Evolutionary conservation across 2,888 invertebrate species (phyloP).

Genomic region (Drepana falcataria): DNA sequence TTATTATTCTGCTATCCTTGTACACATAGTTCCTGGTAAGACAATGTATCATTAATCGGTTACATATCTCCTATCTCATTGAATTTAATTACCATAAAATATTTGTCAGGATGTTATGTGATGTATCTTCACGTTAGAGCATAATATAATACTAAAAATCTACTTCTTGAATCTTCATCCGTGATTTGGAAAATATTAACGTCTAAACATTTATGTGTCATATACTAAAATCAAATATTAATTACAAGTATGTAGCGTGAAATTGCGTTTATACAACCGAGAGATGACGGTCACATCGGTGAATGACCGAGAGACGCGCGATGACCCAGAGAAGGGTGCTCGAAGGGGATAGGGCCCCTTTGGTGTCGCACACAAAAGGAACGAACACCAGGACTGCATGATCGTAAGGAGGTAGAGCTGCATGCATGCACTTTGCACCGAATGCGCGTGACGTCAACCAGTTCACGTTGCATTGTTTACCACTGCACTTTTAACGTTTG

Average conservation of each 20-base stretch:
- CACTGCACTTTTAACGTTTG: slow-evolving; percentile 51
- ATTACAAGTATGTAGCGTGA: too few relatives aligned
- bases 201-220: too few relatives aligned
- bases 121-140: too few relatives aligned
- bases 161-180: too few relatives aligned
- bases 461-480: slow-evolving; percentile 68
- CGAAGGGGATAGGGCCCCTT: slow-evolving; percentile 78
- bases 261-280: slow-evolving; percentile 19
- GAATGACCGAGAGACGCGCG: slow-evolving; percentile 62
- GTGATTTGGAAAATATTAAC: too few relatives aligned
- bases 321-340: slow-evolving; percentile 76
- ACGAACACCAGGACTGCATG: slow-evolving; percentile 69
- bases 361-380: slow-evolving; percentile 74
- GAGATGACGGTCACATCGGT: slow-evolving; percentile 39
- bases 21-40: slow-evolving; percentile 71
- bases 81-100: too few relatives aligned
- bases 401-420: slow-evolving; percentile 66
- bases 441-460: slow-evolving; percentile 67
- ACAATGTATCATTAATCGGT: slow-evolving; percentile 16
- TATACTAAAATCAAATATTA: too few relatives aligned
- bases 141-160: too few relatives aligned
- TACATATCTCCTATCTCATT: too few relatives aligned
- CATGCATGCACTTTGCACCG: slow-evolving; percentile 78
- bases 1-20: slow-evolving; percentile 60
- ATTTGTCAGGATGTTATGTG: too few relatives aligned